Percentiles rank a stretch among this genome's conserved stretches.
Conservation (phyloP, 2,888 invertebrate species). For the Ceriagrion tenellum region DNA sequence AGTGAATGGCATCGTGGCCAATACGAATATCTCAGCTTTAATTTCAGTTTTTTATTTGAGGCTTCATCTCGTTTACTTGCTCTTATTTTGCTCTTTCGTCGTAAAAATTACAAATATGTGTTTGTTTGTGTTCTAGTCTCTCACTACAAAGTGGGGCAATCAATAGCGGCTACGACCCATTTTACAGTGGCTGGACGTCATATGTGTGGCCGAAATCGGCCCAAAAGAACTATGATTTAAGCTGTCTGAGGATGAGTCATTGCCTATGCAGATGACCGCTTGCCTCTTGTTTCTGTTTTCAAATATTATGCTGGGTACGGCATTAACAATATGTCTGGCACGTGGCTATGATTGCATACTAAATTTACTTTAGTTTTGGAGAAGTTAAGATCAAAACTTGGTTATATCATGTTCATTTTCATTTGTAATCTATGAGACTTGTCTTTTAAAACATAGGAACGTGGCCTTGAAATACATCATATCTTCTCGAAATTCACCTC, state of each 20-base stretch:
- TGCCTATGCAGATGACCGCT: not conserved
- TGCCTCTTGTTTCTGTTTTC: not conserved
- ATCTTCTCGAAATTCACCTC: no score
- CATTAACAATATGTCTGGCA: no score
- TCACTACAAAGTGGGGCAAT: constrained; percentile 57
- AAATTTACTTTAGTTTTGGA: no score
- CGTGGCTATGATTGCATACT: no score
- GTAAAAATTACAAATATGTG: constrained; percentile 31
- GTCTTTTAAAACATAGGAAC: no score
- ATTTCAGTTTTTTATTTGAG: not conserved
- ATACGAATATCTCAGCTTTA: not conserved
- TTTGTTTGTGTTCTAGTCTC: constrained; percentile 43
- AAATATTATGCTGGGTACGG: not conserved
- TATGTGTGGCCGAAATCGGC: not conserved
- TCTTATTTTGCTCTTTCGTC: not conserved
- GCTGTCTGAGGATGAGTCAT: not conserved
- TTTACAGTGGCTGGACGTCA: not conserved
- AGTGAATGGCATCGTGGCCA: not conserved
- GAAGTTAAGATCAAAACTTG: no score
- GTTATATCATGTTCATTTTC: no score
- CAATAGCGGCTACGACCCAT: constrained; percentile 52
- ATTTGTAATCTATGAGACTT: no score
- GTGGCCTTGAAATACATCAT: no score
- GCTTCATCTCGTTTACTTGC: not conserved
- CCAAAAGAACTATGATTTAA: not conserved